phyloP scores from a whole-genome alignment of 2,113 vertebrate species.

The Callorhinus ursinus region DNA sequence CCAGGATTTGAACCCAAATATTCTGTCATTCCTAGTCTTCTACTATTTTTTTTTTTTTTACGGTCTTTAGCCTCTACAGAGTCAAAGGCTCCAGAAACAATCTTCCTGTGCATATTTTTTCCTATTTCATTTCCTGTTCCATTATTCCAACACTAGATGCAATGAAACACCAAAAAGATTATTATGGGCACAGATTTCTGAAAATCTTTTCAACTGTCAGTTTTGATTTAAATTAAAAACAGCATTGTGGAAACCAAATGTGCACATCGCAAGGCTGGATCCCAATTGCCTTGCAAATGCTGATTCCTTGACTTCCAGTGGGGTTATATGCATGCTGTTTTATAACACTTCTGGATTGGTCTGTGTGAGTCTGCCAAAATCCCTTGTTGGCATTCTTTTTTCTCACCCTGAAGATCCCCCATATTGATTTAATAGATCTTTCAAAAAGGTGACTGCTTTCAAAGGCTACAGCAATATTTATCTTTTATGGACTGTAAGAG shows the following conservation, averaged over 20 bases:
- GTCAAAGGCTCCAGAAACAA: not conserved
- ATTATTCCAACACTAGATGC: not conserved
- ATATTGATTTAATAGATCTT: conserved; percentile 54
- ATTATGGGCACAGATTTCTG: not conserved
- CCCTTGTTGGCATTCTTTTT: conserved; percentile 32
- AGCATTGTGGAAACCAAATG: not conserved
- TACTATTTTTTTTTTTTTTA: not conserved
- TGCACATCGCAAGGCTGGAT: not conserved
- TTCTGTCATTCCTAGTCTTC: not conserved
- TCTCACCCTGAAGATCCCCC: not conserved
- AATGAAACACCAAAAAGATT: not conserved
- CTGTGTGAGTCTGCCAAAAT: not conserved
- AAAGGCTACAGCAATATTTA: conserved; percentile 45
- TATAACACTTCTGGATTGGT: not conserved
- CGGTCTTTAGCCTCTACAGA: not conserved
- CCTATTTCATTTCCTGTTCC: not conserved
- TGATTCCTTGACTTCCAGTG: not conserved
- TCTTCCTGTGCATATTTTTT: not conserved
- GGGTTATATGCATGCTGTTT: not conserved
- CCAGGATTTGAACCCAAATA: not conserved
- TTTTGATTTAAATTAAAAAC: conserved; percentile 52
- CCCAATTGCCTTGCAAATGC: not conserved
- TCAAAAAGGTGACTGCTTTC: conserved; percentile 60
- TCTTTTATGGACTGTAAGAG: conserved; percentile 57
- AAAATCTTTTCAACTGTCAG: conserved; percentile 55